A percentile compares a stretch with the other conserved stretches of the same genome.
Evolutionary conservation across 1,140 invertebrate genomes (phyloP).

Genomic region (fruit fly (Drosophila melanogaster)): Release_6_plus_ISO1_MT NT_033777.3:27785001-27785500

Average conservation of each 20-base stretch:
- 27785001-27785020: neutral
- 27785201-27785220: conserved; percentile 1
- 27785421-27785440: conserved; percentile 49
- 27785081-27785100: conserved; percentile 52
- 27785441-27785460: neutral
- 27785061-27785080: conserved; percentile 11
- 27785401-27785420: conserved; percentile 28
- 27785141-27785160: conserved; percentile 18
- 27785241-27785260: neutral
- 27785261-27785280: neutral
- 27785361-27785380: conserved; percentile 38
- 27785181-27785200: conserved; percentile 16
- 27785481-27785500: conserved; percentile 15
- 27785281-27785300: neutral
- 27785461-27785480: neutral
- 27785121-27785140: conserved; percentile 71
- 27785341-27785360: neutral
- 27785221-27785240: neutral
- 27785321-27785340: conserved; percentile 9
- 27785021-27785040: conserved; percentile 30
- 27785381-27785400: conserved; percentile 27
- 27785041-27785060: conserved; percentile 66
- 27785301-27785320: neutral
- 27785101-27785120: conserved; percentile 30
- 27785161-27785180: conserved; percentile 4